Conservation (phyloP, 2,888 invertebrate species). For the Cephus pygmeus region DNA sequence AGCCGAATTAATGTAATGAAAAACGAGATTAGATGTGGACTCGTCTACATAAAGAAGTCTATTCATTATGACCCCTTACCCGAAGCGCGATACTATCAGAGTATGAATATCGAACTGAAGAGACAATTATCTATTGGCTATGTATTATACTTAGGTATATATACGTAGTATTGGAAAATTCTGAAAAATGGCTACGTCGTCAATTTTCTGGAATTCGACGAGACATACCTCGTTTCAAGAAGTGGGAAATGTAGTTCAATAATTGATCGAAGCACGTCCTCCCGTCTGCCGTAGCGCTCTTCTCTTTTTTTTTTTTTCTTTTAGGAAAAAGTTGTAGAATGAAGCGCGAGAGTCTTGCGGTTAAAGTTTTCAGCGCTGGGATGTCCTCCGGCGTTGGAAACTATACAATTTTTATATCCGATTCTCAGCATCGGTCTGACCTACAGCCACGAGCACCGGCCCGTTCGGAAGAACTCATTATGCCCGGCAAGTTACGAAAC, state of each 20-base stretch:
- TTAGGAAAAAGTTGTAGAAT: not conserved
- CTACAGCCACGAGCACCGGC: slow-evolving; percentile 1
- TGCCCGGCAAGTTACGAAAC: slow-evolving; percentile 44
- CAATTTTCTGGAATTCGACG: not conserved
- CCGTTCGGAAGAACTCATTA: slow-evolving; percentile 29
- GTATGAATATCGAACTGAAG: not conserved
- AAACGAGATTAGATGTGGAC: not conserved
- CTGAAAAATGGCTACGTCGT: not conserved
- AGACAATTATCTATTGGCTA: not conserved
- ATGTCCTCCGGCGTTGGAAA: slow-evolving; percentile 24
- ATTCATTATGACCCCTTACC: not conserved
- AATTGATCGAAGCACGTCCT: not conserved
- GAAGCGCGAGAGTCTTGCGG: not conserved
- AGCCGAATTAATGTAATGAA: not conserved
- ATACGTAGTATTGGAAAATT: not conserved
- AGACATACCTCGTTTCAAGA: not conserved
- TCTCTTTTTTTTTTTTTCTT: not conserved
- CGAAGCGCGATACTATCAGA: not conserved
- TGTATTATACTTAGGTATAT: not conserved
- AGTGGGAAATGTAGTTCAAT: not conserved
- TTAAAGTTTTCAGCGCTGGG: slow-evolving; percentile 3
- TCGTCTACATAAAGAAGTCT: not conserved
- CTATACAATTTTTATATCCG: slow-evolving; percentile 34
- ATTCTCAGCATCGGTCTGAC: slow-evolving; percentile 6
- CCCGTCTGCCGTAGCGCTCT: not conserved